Base-by-base conservation (phyloP, 2,888 invertebrate genomes). In the Cyrtodaria siliqua region DNA sequence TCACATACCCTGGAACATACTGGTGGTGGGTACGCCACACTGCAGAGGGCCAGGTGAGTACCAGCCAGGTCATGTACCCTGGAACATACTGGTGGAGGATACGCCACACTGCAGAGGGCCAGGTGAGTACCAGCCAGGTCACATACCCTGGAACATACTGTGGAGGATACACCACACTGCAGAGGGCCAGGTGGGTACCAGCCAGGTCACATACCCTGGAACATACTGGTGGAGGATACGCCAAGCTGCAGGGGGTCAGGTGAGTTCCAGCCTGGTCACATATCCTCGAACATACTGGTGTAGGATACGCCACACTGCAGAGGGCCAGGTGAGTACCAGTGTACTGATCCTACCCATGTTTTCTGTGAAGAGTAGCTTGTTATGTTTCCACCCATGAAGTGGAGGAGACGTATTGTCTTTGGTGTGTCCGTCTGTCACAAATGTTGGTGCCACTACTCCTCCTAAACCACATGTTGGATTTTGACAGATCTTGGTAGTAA, bases 231-330 rank as follows among this genome's bases (percentile, higher is more conserved):
- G 80, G 80, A 42, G 74, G 77, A n/a, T 75, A 74, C 67, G 79
- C 69, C 24, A 83, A 76, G 9, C 47, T 72, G n/a, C 76, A 79
- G 20, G 76, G 74, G 26, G 60, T 61, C 12, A 72, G 75, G 79
- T 79, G 63, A 20, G 60, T 60, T 18, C 12, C 33, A 33, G 33
- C 12, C 33, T 76, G 38, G 24, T 69, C 72, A 6, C 29, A 64
- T 16, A 75, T 64, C 16, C 55, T 63, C 0, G 76, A 76, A 42
- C 76, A 74, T 20, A 55, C 23, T 29, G 80, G 64, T 2, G 80
- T 76, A 42, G 74, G 77, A n/a, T 75, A 74, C 67, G 79, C 69
- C 24, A 83, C 79, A 14, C 47, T 75, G n/a, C 76, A 76, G n/a
- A 79, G 74, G 33, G n/a, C n/a, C n/a, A n/a, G n/a, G n/a, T n/a